Evolutionary conservation across 2,797 vertebrate species (phyloP), one percentile per base, ranked within the genome.

Genomic region (Megaceryle alcyon): DNA sequence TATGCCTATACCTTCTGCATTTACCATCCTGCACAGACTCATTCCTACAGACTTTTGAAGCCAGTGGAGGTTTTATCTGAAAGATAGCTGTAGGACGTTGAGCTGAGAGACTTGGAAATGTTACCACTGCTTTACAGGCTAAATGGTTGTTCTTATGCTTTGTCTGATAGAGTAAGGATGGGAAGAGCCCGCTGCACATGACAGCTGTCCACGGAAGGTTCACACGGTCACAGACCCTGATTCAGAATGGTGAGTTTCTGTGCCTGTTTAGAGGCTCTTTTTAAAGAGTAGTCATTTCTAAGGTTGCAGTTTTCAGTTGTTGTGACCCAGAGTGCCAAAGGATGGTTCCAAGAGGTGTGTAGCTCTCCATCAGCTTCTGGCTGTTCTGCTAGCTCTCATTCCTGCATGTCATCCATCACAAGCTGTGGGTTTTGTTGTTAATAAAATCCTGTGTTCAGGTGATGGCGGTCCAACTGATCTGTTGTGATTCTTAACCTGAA

Each of bases 101-200:
- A 82, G 21, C 54, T 57, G 72, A 51, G 43, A 66, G 41, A 26
- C 68, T 78, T 61, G 7, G 21, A n/a, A 37, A 37, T 60, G 17
- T 57, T 86, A 25, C 11, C 21, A 12, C 25, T 0, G 0, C 23
- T 64, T 82, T 57, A 26, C 18, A 1, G 35, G 44, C 26, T 86
- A 13, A 79, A 19, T 19, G 1, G 2, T 25, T 92, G 80, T 0
- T 10, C 76, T 21, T 69, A 5, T 76, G 3, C 88, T 96, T 88
- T 63, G 37, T 86, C 86, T 88, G 37, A 82, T 93, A 99, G 99
- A 99, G 99, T 97, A 99, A 99, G 80, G 99, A 99, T 31, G 99
- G 99, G 61, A 99, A 99, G 98, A 99, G 99, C 97, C 99, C 99
- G 1, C 98, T 99, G 79, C 99, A 99, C 96, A 99, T 99, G 99